Evolutionary conservation across 1,140 invertebrate genomes (phyloP).

Genomic region (Zaprionus nigranus): DNA sequence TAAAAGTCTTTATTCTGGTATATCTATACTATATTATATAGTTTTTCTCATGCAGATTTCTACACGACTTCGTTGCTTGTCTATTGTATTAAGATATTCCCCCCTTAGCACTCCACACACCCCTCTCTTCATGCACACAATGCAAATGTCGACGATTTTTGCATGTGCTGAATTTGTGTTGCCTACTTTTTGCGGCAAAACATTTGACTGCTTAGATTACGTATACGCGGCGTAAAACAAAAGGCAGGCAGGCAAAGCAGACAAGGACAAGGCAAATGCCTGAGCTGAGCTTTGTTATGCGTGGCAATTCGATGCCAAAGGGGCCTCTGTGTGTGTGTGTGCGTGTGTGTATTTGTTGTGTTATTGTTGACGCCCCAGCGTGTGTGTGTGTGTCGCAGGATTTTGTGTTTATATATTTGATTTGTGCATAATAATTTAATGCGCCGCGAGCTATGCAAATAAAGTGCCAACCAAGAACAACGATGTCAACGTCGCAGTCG

Average conservation of each 20-base stretch:
- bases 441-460: constrained; percentile 57
- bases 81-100: not conserved
- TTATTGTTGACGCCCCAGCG: constrained; percentile 27
- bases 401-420: constrained; percentile 68
- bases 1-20: too few species aligned
- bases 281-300: constrained; percentile 8
- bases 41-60: not conserved
- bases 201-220: constrained; percentile 9
- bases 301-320: constrained; percentile 26
- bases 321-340: constrained; percentile 5
- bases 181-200: constrained; percentile 21
- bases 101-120: not conserved
- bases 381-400: constrained; percentile 38
- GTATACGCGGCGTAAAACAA: constrained; percentile 20
- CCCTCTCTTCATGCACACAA: not conserved
- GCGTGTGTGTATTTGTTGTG: constrained; percentile 12
- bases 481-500: not conserved
- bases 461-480: constrained; percentile 60
- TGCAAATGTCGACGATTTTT: not conserved
- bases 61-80: not conserved
- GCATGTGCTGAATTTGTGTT: not conserved
- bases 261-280: not conserved
- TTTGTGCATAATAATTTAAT: constrained; percentile 76
- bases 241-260: not conserved
- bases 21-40: too few species aligned